Evolutionary conservation across 37 sponge, comb jelly and placozoan genomes (phyloP).

Genomic region (Haliclona indistincta): DNA sequence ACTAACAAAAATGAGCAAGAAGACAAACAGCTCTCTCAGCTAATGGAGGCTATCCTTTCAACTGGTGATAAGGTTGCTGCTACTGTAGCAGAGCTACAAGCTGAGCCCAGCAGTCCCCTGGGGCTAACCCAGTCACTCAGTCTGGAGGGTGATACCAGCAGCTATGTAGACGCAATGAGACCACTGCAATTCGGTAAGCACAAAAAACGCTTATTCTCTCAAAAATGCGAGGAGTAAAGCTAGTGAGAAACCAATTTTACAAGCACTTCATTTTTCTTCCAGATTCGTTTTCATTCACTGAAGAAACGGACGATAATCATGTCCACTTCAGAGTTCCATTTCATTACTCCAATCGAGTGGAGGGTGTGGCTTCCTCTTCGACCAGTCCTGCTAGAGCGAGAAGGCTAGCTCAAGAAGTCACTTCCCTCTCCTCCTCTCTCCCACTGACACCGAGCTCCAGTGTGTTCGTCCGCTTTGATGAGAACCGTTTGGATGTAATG

Average conservation of each 20-base stretch:
- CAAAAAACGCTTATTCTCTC: neutral
- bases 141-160: neutral
- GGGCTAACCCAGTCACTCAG: no score
- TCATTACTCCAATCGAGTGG: constrained; percentile 50
- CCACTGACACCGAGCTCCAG: constrained; percentile 79
- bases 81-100: constrained; percentile 22
- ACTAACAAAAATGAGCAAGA: neutral
- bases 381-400: constrained; percentile 48
- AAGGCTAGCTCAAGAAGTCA: constrained; percentile 87
- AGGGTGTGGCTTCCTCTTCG: neutral
- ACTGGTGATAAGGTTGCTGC: constrained; percentile 19
- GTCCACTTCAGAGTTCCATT: constrained; percentile 20
- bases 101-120: constrained; percentile 4
- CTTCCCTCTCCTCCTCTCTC: constrained; percentile 85
- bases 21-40: constrained; percentile 13
- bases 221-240: neutral
- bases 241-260: neutral
- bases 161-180: constrained; percentile 75
- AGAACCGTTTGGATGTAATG: constrained; percentile 88
- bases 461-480: constrained; percentile 89
- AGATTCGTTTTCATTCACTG: constrained; percentile 55
- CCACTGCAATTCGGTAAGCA: constrained; percentile 84
- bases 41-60: constrained; percentile 30
- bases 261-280: constrained; percentile 3
- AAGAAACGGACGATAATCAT: constrained; percentile 53